Base-by-base conservation (phyloP, 2,797 vertebrate genomes). In the Micrastur ruficollis region DNA sequence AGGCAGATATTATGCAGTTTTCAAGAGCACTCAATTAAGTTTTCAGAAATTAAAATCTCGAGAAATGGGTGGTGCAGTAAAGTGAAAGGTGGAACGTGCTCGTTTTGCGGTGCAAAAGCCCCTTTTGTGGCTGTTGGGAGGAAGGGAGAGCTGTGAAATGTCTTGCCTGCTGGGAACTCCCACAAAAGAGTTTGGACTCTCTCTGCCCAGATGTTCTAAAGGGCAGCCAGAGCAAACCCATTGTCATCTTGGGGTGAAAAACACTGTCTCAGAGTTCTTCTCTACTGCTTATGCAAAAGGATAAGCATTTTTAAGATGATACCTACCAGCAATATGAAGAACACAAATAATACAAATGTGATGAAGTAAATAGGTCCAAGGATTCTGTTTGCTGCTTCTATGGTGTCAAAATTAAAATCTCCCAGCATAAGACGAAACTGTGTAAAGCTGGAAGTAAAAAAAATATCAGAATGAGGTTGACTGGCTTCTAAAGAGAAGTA, bases 361-460 rank as follows among this genome's bases (percentile, higher is more conserved):
- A 98, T 97, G 96, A 98, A 98, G 89, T 98, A 98, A 97, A 98
- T 89, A 22, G 98, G 98, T 63, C 98, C 98, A 90, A 98, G 96
- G 91, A 98, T 90, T 82, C 86, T 91, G 86, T 91, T 95, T 85
- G 95, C 97, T 67, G 97, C 95, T 90, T 98, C 97, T 94, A 97
- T 96, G 65, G 91, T 88, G 56, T 96, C 93, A 90, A 98, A 98
- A 84, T 98, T 90, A 88, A 98, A 98, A 96, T 98, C 98, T 92
- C 98, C 98, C 67, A 98, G 97, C 82, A 98, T 81, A 49, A 98
- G 98, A 38, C 97, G 98, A 63, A 98, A 98, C 76, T 98, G 98
- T 21, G 98, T 93, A 90, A 98, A 98, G 92, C 98, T 98, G 95
- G 76, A 62, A 86, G 74, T 46, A 40, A 75, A 95, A 67, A 36